phyloP scores from a whole-genome alignment of 2,888 invertebrate species.

The Carcina quercana region DNA sequence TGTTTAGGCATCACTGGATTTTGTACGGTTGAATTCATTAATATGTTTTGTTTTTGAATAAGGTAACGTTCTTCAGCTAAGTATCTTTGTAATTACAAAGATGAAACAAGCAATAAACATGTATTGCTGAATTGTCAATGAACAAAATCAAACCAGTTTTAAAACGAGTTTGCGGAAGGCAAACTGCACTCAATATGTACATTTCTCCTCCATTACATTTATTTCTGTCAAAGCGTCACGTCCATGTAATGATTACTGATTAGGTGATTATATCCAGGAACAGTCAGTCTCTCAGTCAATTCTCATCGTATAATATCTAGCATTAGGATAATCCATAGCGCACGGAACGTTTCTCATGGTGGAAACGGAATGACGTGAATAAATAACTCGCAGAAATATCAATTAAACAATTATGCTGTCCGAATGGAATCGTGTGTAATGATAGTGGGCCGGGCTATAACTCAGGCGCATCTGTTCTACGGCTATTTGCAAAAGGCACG shows the following conservation, averaged over 20 bases:
- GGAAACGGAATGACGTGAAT: constrained; percentile 69
- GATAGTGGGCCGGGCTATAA: constrained; percentile 72
- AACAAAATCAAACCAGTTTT: no score
- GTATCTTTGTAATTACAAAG: neutral
- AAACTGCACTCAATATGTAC: no score
- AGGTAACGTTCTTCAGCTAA: constrained; percentile 2
- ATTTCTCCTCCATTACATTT: no score
- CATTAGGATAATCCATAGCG: constrained; percentile 47
- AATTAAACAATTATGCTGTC: constrained; percentile 77
- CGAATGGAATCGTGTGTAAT: constrained; percentile 75
- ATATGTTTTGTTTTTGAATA: constrained; percentile 19
- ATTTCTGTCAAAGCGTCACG: no score
- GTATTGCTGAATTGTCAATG: no score
- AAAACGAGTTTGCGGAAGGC: no score
- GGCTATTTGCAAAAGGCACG: constrained; percentile 71
- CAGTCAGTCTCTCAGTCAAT: no score
- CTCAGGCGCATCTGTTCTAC: constrained; percentile 72
- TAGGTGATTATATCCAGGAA: no score
- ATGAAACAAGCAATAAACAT: no score
- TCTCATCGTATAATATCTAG: no score
- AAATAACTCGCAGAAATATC: constrained; percentile 75
- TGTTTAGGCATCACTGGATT: constrained; percentile 38
- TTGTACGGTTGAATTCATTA: constrained; percentile 24
- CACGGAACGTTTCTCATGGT: constrained; percentile 59
- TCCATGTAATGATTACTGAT: no score